A percentile compares a stretch with the other conserved stretches of the same genome.
These are phyloP conservation scores for Drosophila novamexicana DNA, from an alignment of 1,140 invertebrate species.

Conservation along the genomic window DNA sequence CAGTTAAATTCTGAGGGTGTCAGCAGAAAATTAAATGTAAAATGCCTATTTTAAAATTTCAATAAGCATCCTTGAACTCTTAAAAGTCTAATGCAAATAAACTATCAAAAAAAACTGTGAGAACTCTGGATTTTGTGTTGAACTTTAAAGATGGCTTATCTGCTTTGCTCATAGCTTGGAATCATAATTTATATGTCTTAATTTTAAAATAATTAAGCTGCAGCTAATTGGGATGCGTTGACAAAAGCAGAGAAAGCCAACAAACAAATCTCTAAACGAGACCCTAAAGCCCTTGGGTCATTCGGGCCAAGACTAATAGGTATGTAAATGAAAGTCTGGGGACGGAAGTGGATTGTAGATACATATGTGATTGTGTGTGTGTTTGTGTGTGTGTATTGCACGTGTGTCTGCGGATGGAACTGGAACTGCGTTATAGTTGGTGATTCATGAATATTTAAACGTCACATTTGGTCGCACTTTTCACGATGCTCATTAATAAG, in stretches of 20 bases:
- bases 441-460: constrained; percentile 84
- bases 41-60: too few species aligned
- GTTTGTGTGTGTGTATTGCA: constrained; percentile 13
- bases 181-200: constrained; percentile 11
- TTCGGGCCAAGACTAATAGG: constrained; percentile 49
- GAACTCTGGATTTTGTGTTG: neutral
- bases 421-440: constrained; percentile 72
- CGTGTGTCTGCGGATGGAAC: constrained; percentile 47
- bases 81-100: neutral
- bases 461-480: constrained; percentile 84
- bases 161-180: neutral
- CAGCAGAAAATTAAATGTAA: too few species aligned
- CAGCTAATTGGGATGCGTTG: constrained; percentile 11
- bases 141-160: neutral
- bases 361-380: neutral
- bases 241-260: constrained; percentile 23
- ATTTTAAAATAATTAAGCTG: constrained; percentile 12
- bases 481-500: constrained; percentile 84
- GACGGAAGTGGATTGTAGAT: constrained; percentile 45
- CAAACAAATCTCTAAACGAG: constrained; percentile 9
- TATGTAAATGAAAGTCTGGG: constrained; percentile 60
- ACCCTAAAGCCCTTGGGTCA: constrained; percentile 27
- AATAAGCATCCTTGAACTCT: too few species aligned
- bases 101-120: neutral
- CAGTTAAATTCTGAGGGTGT: too few species aligned